Conservation (phyloP, 2,888 invertebrate genomes). For the Hirtodrosophila confusa region DNA sequence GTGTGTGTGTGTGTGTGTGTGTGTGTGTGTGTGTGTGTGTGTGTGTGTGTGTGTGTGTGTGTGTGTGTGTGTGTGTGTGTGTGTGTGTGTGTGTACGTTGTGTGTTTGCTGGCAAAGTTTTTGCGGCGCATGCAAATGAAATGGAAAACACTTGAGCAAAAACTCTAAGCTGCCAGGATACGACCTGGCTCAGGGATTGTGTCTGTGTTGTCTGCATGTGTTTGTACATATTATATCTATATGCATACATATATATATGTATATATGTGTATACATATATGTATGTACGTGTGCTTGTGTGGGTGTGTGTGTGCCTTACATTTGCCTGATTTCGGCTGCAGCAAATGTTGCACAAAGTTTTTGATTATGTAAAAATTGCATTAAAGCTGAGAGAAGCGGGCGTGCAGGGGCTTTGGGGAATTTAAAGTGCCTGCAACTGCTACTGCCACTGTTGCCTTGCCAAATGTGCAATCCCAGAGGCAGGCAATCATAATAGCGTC, state of each 20-base stretch:
- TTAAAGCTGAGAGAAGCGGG: slow-evolving; percentile 44
- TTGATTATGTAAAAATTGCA: slow-evolving; percentile 69
- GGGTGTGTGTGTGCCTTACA: slow-evolving; percentile 22
- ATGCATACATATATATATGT: neutral
- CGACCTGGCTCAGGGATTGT: slow-evolving; percentile 36
- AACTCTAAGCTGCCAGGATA: slow-evolving; percentile 55
- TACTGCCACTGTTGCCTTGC: slow-evolving; percentile 23
- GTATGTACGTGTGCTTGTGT: neutral
- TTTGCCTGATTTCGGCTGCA: slow-evolving; percentile 53
- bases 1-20: slow-evolving; percentile 12
- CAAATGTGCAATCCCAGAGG: slow-evolving; percentile 46
- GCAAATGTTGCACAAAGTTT: slow-evolving; percentile 64
- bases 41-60: slow-evolving; percentile 23
- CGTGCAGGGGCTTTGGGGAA: slow-evolving; percentile 20
- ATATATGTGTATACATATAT: slow-evolving; percentile 4
- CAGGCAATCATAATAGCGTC: slow-evolving; percentile 54
- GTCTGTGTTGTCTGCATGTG: slow-evolving; percentile 3
- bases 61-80: slow-evolving; percentile 9
- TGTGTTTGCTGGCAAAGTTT: slow-evolving; percentile 63
- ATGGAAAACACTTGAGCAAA: slow-evolving; percentile 75
- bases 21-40: slow-evolving; percentile 15
- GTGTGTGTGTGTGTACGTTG: slow-evolving; percentile 20
- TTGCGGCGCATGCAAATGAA: slow-evolving; percentile 75
- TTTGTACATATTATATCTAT: neutral
- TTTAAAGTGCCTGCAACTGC: slow-evolving; percentile 16